phyloP scores from a whole-genome alignment of 2,888 invertebrate species.

The Drosophila eohydei region DNA sequence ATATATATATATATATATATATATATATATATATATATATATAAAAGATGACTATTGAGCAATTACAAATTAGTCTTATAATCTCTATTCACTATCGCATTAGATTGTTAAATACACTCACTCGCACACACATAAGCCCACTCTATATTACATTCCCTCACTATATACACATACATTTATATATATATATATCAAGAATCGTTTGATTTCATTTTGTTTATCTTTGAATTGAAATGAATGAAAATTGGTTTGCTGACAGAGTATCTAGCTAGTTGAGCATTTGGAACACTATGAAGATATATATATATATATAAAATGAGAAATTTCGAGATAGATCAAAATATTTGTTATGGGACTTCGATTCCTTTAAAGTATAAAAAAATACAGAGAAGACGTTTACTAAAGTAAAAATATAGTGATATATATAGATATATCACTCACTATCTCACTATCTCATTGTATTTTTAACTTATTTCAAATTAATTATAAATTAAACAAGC shows the following conservation, averaged over 20 bases:
- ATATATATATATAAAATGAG: neutral
- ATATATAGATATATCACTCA: neutral
- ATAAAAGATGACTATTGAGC: neutral
- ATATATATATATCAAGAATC: neutral
- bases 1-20: neutral
- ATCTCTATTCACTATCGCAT: neutral
- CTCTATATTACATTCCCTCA: neutral
- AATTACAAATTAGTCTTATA: slow-evolving; percentile 5
- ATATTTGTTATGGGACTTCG: no score
- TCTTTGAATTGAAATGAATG: neutral
- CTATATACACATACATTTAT: neutral
- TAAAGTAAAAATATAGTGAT: no score
- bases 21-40: neutral
- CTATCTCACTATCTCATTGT: no score
- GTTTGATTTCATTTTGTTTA: slow-evolving; percentile 4
- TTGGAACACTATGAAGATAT: neutral
- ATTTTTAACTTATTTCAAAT: no score
- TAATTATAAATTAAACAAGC: no score
- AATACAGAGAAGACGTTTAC: no score
- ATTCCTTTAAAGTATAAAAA: no score
- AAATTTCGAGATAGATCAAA: no score
- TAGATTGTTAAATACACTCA: neutral
- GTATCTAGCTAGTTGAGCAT: neutral
- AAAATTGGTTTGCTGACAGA: neutral
- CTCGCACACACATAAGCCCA: no score